A percentile compares a stretch with the other conserved stretches of the same genome.
Evolutionary conservation across 2,888 invertebrate genomes (phyloP).

Genomic region (Drosophila fungiperda): DNA sequence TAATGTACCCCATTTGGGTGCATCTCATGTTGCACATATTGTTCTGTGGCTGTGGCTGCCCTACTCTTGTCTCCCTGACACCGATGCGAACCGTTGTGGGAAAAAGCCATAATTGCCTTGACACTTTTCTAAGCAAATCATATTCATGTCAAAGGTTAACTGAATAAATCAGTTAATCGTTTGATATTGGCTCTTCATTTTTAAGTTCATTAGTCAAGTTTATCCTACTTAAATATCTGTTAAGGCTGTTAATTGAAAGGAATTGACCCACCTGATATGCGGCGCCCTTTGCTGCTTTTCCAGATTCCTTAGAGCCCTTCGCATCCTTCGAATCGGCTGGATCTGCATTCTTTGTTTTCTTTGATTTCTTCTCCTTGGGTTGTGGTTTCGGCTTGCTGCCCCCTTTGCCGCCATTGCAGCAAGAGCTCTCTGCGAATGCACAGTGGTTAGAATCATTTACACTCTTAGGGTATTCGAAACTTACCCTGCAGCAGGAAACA

Average conservation of each 20-base stretch:
- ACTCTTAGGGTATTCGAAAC: constrained; percentile 30
- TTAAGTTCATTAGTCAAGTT: neutral
- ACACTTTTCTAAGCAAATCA: neutral
- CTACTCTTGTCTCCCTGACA: constrained; percentile 31
- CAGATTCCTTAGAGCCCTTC: constrained; percentile 87
- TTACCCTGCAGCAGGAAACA: constrained; percentile 95
- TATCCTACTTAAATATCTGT: neutral
- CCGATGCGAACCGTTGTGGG: constrained; percentile 19
- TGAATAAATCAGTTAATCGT: neutral
- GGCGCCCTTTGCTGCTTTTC: constrained; percentile 88
- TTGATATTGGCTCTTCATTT: neutral
- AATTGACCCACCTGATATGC: constrained; percentile 88
- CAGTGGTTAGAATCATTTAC: neutral
- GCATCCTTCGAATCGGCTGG: constrained; percentile 86
- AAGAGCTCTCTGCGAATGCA: constrained; percentile 89
- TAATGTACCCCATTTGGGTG: constrained; percentile 44
- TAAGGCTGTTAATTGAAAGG: neutral
- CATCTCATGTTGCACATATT: neutral
- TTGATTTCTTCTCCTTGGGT: constrained; percentile 89
- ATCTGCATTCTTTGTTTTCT: constrained; percentile 89
- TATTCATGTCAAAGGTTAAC: neutral
- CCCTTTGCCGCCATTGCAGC: constrained; percentile 89
- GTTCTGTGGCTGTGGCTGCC: neutral
- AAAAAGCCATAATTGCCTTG: constrained; percentile 8
- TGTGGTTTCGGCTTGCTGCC: constrained; percentile 88